Base-by-base conservation (phyloP, 2,888 invertebrate species). In the Microctonus brassicae region DNA sequence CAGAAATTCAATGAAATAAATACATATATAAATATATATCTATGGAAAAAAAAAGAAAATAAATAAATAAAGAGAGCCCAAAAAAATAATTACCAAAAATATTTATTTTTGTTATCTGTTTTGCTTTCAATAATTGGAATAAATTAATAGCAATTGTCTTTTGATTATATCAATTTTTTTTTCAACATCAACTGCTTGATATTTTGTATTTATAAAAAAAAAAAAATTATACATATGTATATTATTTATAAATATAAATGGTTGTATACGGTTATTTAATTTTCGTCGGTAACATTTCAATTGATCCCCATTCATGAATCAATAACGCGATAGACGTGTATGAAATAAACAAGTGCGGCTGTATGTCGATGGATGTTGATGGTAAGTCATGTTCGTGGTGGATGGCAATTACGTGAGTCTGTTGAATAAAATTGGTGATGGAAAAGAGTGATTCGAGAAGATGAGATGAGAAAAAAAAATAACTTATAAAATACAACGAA, bases 361-460 rank as follows among this genome's bases (percentile, higher is more conserved):
- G 73, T 11, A 73, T 74, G 70, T 75, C 72, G 71, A 75, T 72
- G 75, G n/a, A n/a, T n/a, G n/a, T n/a, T n/a, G 71, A 73, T 75
- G 72, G 72, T 71, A 70, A 76, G 74, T 73, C 72, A 72, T 73
- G 69, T 72, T 74, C 73, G 75, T 75, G 74, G 74, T 67, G 57
- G 69, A 47, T 63, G 61, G 69, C 75, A 77, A 77, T 77, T 76
- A 77, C 70, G 70, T 57, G 52, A 52, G 63, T 62, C 63, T 58
- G 53, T 36, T 17, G 69, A 68, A 58, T 6, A 33, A 33, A 20
- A 58, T 39, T n/a, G n/a, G 39, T 6, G 39, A n/a, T 39, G 47
- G 9, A n/a, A 6, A n/a, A 47, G 7, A 47, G 9, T 47, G 9
- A n/a, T 33, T 13, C 65, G 29, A 60, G 72, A 63, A 33, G 47